Conservation (phyloP, 1,140 invertebrate genomes). For the Caligus rogercresseyi region DNA sequence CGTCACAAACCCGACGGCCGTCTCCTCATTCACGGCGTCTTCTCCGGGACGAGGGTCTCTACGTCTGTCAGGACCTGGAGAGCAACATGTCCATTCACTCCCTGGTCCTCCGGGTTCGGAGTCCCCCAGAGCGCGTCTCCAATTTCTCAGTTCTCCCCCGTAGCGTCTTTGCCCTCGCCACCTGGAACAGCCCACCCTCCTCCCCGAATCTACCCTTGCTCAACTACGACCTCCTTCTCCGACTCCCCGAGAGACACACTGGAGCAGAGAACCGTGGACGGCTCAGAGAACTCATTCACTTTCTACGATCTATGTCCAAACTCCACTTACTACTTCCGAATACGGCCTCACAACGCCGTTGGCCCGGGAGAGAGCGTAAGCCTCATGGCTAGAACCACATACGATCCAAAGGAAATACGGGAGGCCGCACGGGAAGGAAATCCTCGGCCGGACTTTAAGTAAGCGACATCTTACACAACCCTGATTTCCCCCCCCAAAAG, state of each 20-base stretch:
- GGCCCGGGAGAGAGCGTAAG: constrained; percentile 1
- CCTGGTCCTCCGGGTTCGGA: neutral
- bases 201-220: neutral
- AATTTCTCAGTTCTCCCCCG: constrained; percentile 1
- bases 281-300: neutral
- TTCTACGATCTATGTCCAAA: constrained; percentile 7
- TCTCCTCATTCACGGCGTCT: neutral
- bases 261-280: neutral
- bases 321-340: constrained; percentile 14
- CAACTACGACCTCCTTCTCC: neutral
- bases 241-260: neutral
- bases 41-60: neutral
- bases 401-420: neutral
- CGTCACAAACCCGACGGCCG: constrained; percentile 1
- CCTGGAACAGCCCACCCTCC: neutral
- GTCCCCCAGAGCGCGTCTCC: neutral
- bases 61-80: constrained; percentile 9
- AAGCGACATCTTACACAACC: neutral
- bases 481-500: too few species aligned
- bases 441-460: neutral
- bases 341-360: neutral
- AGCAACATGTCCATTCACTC: constrained; percentile 6
- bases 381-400: constrained; percentile 4
- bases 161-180: constrained; percentile 1
- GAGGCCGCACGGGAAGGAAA: neutral